Base-by-base conservation (phyloP, 2,797 vertebrate genomes). In the Sternarchorhynchus goeldii region DNA sequence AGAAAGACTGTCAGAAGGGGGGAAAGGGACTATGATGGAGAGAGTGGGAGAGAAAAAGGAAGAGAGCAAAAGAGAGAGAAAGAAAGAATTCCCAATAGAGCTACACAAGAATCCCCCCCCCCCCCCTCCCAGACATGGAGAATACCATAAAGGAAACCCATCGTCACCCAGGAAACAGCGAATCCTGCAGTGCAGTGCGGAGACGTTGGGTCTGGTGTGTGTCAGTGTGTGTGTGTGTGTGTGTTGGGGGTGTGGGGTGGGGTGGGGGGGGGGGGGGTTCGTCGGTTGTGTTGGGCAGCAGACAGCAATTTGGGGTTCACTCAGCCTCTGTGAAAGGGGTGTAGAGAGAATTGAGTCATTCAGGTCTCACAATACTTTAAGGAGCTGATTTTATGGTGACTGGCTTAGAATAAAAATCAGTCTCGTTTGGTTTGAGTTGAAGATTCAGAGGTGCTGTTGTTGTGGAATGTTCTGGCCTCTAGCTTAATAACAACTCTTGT, bases 221-320 rank as follows among this genome's bases (percentile, higher is more conserved):
- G 25, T 25, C 25, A 25, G 25, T 25, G 25, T 73, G 25, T 25
- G 25, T 25, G 25, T 25, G 25, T 25, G 25, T 25, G 25, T 25
- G 25, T 25, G 25, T 25, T 25, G 25, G 25, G 25, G 25, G 25
- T 25, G 45, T 1, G 45, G 8, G 45, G 45, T 10, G 0, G 10
- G 12, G 8, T 50, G 2, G 12, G 45, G 45, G 34, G 3, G 66
- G 2, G 29, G 31, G 7, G 75, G 73, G 65, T 75, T 72, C 36
- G 67, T 20, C 58, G 29, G 67, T 73, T 82, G 76, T 78, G 73
- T 62, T 73, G 67, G 73, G 73, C 68, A 75, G 73, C 77, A 75
- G 73, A 57, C 60, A 21, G 77, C 73, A 77, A 73, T 82, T 79
- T 76, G 73, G 55, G 76, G 72, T 58, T 65, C 68, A 16, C 55